Base-by-base conservation (phyloP, 2,113 vertebrate genomes). In the Labeo catla region DNA sequence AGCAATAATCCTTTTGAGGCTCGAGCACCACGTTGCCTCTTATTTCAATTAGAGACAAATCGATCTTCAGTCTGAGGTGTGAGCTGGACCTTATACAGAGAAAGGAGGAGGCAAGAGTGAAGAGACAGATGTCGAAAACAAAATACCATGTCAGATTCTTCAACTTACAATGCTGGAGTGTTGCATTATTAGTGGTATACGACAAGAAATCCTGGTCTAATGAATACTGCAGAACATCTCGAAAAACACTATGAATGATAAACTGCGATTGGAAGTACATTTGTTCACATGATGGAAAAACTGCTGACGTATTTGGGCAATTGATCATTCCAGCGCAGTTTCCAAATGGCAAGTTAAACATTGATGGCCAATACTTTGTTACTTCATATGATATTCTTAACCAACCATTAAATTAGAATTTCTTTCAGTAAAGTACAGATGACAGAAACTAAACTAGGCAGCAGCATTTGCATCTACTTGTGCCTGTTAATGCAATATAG, bases 41-140 rank as follows among this genome's bases (percentile, higher is more conserved):
- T 82, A 76, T 76, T 83, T 76, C 61, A 68, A 70, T 87, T 87
- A 87, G 72, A 43, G 54, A 66, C 34, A 50, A 76, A 87, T 83
- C 21, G 80, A 83, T 87, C n/a, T n/a, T 66, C 19, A n/a, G 76
- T 52, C 63, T 68, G 43, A 73, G 45, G 78, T 86, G 54, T 43
- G 76, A 87, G 72, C 59, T 82, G 43, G 9, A 82, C 50, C 68
- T 76, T 11, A 63, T 16, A 74, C 45, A 73, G 34, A 34, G 4
- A 47, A n/a, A 57, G 23, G 45, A 36, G 21, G 80, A 68, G 28
- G 16, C 66, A 39, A 34, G 28, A 45, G 4, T 50, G 70, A 6
- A 13, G 54, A 19, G 13, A 45, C 21, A 86, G 74, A 23, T 3
- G 70, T 34, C 12, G 36, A 61, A 59, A n/a, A 39, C 28, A 21